phyloP scores from a whole-genome alignment of 2,797 vertebrate genomes.

The Sternotherus odoratus region DNA sequence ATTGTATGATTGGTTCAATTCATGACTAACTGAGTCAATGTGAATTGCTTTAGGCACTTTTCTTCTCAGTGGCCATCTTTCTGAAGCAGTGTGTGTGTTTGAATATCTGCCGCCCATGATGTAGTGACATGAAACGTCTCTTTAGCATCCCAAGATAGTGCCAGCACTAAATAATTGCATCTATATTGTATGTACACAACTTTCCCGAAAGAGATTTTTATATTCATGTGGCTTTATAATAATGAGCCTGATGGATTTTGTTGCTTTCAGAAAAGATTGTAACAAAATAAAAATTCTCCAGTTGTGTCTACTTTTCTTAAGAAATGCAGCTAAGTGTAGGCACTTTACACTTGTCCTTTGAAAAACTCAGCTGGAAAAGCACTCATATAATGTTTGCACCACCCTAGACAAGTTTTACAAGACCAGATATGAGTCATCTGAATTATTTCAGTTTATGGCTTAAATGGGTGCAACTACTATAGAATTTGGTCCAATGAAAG shows the following conservation, averaged over 20 bases:
- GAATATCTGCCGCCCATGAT: not conserved
- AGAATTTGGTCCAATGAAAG: constrained; percentile 46
- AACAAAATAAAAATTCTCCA: not conserved
- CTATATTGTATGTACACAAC: constrained; percentile 24
- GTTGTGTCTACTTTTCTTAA: not conserved
- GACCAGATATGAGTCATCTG: constrained; percentile 45
- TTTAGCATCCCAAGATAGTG: constrained; percentile 31
- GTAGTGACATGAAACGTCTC: constrained; percentile 36
- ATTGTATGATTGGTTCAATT: not conserved
- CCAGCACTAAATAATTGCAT: constrained; percentile 24
- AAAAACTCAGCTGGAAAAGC: constrained; percentile 14
- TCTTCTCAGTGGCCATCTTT: not conserved
- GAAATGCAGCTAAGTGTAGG: not conserved
- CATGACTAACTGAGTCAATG: not conserved
- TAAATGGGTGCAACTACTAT: constrained; percentile 43
- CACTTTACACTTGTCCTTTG: not conserved
- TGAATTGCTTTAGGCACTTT: not conserved
- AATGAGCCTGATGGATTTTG: constrained; percentile 31
- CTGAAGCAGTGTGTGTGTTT: constrained; percentile 2
- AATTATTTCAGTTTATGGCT: constrained; percentile 63
- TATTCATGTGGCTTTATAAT: constrained; percentile 15
- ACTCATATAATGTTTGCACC: constrained; percentile 1
- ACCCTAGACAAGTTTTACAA: not conserved
- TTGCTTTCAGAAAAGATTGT: constrained; percentile 36
- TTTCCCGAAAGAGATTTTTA: constrained; percentile 29